Evolutionary conservation across 1,140 invertebrate species (phyloP).

Genomic region (Ooceraea biroi): DNA sequence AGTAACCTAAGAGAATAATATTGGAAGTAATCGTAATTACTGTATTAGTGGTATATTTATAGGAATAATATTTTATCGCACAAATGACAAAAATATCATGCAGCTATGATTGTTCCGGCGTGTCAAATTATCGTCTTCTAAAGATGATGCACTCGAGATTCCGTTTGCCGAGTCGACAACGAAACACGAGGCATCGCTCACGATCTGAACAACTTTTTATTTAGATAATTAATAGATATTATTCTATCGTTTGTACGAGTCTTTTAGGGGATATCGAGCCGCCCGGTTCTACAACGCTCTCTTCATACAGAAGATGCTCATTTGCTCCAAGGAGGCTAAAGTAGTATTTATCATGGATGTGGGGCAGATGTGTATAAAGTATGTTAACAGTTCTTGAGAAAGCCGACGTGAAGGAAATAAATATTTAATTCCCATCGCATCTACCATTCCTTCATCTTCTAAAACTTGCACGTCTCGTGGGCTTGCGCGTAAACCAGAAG

Average conservation of each 20-base stretch:
- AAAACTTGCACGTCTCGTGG: neutral
- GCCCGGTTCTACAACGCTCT: conserved; percentile 28
- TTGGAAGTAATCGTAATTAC: conserved; percentile 41
- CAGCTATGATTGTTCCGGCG: neutral
- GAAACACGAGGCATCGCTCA: conserved; percentile 1
- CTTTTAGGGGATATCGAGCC: conserved; percentile 30
- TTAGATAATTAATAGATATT: conserved; percentile 58
- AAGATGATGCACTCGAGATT: conserved; percentile 7
- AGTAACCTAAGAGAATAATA: conserved; percentile 38
- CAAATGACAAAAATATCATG: neutral
- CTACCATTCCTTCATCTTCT: conserved; percentile 27
- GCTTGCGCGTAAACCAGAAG: neutral
- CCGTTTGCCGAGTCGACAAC: conserved; percentile 20
- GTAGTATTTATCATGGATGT: conserved; percentile 54
- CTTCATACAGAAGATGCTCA: conserved; percentile 32
- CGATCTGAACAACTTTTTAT: conserved; percentile 25
- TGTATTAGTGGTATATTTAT: conserved; percentile 29
- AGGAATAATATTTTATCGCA: conserved; percentile 11
- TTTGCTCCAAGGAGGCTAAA: conserved; percentile 72
- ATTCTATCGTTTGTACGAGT: conserved; percentile 34
- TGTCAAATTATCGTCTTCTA: neutral
- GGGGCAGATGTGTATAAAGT: conserved; percentile 36
- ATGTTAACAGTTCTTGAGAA: conserved; percentile 45
- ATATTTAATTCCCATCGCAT: conserved; percentile 23
- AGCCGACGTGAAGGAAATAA: conserved; percentile 28